These are phyloP conservation scores for Sternotherus odoratus DNA, from an alignment of 2,797 vertebrate species.

Conservation along the genomic window DNA sequence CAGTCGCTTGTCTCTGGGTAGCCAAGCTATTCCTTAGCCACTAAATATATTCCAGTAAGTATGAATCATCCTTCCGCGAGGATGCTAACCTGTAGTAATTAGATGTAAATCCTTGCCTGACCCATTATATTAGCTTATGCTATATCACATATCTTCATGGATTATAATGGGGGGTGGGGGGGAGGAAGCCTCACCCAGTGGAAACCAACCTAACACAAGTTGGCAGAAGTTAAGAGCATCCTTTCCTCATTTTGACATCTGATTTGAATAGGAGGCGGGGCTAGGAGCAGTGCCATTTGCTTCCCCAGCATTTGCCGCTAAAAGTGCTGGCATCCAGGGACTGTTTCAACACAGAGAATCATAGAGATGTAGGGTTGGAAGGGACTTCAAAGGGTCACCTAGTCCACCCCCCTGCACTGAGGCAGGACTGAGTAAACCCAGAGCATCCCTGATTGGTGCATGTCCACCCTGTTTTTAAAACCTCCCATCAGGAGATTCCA, in stretches of 20 bases:
- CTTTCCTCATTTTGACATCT: neutral
- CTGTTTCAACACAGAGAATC: neutral
- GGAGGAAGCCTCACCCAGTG: conserved; percentile 13
- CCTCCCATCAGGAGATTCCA: neutral
- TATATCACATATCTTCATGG: conserved; percentile 67
- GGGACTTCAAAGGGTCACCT: neutral
- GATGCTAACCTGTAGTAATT: conserved; percentile 71
- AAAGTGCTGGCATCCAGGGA: neutral
- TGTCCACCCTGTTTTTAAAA: too few species aligned
- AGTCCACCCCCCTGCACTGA: neutral
- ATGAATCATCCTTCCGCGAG: conserved; percentile 68
- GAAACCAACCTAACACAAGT: conserved; percentile 25
- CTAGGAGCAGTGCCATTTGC: accelerated
- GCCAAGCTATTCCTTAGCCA: conserved; percentile 16
- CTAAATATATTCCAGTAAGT: conserved; percentile 49
- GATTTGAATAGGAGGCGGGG: conserved; percentile 26
- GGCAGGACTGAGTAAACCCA: neutral
- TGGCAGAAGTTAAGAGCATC: conserved; percentile 58
- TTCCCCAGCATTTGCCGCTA: neutral
- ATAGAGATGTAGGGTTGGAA: neutral
- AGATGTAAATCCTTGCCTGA: conserved; percentile 76
- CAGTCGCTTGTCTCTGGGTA: neutral
- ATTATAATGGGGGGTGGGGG: conserved; percentile 49
- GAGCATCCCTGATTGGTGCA: neutral
- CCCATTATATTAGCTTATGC: conserved; percentile 76